These are phyloP conservation scores for Shinisaurus crocodilurus DNA, from an alignment of 2,113 vertebrate species.

Conservation along the genomic window DNA sequence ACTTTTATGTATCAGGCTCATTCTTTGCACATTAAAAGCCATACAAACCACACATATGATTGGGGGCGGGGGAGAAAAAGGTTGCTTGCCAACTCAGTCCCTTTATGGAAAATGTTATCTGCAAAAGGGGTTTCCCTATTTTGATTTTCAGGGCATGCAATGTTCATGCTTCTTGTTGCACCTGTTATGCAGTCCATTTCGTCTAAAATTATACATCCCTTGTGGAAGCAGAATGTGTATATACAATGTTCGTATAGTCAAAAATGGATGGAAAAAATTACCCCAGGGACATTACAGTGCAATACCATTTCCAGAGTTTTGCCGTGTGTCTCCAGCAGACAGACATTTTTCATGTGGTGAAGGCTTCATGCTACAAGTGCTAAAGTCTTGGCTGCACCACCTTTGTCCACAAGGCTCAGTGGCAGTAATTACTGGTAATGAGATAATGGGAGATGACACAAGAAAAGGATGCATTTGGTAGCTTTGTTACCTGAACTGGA, in stretches of 20 bases:
- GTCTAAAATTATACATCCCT: background rate
- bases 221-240: background rate
- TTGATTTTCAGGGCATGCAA: background rate
- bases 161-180: background rate
- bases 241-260: background rate
- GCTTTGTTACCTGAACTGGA: background rate
- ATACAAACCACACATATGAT: background rate
- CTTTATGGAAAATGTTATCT: background rate
- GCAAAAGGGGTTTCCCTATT: background rate
- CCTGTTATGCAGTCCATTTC: background rate
- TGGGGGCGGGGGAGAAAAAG: background rate
- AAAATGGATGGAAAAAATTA: background rate
- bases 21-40: background rate
- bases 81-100: background rate
- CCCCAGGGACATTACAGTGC: background rate
- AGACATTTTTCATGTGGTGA: conserved; percentile 4
- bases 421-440: background rate
- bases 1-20: too few relatives aligned
- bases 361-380: background rate
- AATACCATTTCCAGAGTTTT: background rate
- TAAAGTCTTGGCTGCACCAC: background rate
- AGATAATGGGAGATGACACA: background rate
- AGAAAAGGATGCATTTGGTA: background rate
- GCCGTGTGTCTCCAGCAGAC: background rate
- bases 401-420: background rate